Conservation (phyloP, 2,797 vertebrate species). For the Sardinella longiceps region DNA sequence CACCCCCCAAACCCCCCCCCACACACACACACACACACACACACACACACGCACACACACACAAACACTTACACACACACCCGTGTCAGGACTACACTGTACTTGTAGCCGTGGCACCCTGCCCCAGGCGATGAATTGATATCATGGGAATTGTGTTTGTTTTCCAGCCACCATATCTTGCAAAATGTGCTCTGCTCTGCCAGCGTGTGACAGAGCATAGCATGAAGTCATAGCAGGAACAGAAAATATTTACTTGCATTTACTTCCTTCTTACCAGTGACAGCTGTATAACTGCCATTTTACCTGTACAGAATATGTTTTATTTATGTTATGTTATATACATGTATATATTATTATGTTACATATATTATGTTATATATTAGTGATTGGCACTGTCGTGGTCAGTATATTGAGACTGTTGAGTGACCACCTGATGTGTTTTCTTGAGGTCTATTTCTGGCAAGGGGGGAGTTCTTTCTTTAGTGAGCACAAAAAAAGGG, state of each 20-base stretch:
- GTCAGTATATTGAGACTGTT: background rate
- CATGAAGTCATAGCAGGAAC: constrained; percentile 1
- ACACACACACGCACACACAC: background rate
- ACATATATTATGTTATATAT: too few species aligned
- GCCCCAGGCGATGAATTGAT: background rate
- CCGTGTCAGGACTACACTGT: background rate
- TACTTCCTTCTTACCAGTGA: background rate
- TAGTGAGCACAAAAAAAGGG: constrained; percentile 9
- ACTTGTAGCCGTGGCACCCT: background rate
- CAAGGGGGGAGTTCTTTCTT: constrained; percentile 4
- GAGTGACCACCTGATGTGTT: background rate
- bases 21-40: background rate
- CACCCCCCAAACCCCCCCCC: background rate
- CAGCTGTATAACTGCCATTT: background rate
- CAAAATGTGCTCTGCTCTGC: background rate
- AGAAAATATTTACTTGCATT: background rate
- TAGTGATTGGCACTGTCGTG: background rate
- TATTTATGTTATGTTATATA: too few species aligned
- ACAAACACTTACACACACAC: background rate
- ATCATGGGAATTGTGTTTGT: constrained; percentile 17
- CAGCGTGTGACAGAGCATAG: constrained; percentile 4
- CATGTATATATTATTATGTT: too few species aligned
- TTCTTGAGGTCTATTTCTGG: background rate
- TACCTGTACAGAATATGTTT: background rate
- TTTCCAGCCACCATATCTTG: background rate